Evolutionary conservation across 1,140 invertebrate species (phyloP).

Genomic region (Theocolax elegans): DNA sequence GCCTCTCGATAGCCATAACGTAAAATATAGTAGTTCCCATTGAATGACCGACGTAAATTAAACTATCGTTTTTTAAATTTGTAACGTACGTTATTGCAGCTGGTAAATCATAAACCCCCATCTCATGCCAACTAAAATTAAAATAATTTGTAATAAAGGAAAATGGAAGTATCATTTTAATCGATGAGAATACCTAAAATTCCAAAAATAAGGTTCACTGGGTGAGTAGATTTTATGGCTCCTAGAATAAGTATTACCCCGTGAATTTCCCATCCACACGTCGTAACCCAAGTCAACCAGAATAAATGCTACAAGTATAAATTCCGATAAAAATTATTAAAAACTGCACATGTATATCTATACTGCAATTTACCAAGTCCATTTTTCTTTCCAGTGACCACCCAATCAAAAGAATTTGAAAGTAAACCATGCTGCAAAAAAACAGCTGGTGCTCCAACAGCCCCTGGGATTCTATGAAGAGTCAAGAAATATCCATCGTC

Average conservation of each 20-base stretch:
- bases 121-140: conserved; percentile 72
- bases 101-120: conserved; percentile 74
- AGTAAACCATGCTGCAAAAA: conserved; percentile 78
- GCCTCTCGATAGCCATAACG: conserved; percentile 70
- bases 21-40: conserved; percentile 74
- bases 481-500: conserved; percentile 80
- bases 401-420: conserved; percentile 75
- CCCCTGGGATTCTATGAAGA: conserved; percentile 76
- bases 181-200: conserved; percentile 56
- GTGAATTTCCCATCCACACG: conserved; percentile 78
- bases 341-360: too few relatives aligned
- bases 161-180: background rate
- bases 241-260: conserved; percentile 75
- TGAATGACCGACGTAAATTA: conserved; percentile 72
- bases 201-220: conserved; percentile 68
- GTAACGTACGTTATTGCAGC: conserved; percentile 71
- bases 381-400: conserved; percentile 73
- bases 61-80: conserved; percentile 54
- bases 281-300: conserved; percentile 75
- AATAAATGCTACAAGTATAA: conserved; percentile 58
- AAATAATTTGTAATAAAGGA: too few relatives aligned
- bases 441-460: conserved; percentile 58
- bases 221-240: conserved; percentile 68
- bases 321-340: too few relatives aligned
- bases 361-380: conserved; percentile 74